Conservation (phyloP, 2,888 invertebrate genomes). For the Mesorhabditis belari region DNA sequence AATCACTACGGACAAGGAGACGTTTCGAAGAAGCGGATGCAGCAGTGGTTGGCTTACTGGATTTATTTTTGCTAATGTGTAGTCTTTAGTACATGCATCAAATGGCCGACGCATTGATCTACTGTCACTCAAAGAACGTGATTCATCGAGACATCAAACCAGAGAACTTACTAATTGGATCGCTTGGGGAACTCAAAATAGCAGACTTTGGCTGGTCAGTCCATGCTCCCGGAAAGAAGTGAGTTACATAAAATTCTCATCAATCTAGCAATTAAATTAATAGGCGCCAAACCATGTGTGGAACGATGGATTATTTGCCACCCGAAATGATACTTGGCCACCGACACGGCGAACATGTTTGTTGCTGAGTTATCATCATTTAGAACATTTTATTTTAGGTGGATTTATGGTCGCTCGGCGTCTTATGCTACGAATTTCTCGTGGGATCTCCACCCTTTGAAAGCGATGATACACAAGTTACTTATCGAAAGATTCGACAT, state of each 20-base stretch:
- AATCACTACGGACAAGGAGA: conserved; percentile 26
- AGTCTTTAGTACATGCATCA: conserved; percentile 50
- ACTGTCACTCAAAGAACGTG: conserved; percentile 52
- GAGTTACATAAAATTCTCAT: not conserved
- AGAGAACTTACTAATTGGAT: conserved; percentile 42
- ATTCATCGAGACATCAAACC: conserved; percentile 48
- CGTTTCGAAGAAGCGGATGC: conserved; percentile 44
- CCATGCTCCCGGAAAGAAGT: conserved; percentile 46
- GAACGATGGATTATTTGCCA: conserved; percentile 50
- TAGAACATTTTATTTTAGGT: conserved; percentile 57
- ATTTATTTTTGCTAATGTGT: not conserved
- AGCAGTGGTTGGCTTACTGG: conserved; percentile 31
- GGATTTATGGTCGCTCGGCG: conserved; percentile 90
- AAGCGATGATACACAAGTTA: conserved; percentile 57
- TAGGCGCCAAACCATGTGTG: conserved; percentile 42
- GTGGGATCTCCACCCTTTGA: conserved; percentile 90
- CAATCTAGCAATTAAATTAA: not conserved
- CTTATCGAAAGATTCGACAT: conserved; percentile 56
- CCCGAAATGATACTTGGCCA: conserved; percentile 81
- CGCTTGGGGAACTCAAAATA: conserved; percentile 46
- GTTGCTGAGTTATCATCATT: not conserved
- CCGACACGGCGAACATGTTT: conserved; percentile 66
- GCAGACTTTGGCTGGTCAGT: conserved; percentile 52
- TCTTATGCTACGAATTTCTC: conserved; percentile 84
- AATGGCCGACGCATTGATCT: conserved; percentile 51